Evolutionary conservation across 2,113 vertebrate species (phyloP).

Genomic region (Geothlypis trichas): DNA sequence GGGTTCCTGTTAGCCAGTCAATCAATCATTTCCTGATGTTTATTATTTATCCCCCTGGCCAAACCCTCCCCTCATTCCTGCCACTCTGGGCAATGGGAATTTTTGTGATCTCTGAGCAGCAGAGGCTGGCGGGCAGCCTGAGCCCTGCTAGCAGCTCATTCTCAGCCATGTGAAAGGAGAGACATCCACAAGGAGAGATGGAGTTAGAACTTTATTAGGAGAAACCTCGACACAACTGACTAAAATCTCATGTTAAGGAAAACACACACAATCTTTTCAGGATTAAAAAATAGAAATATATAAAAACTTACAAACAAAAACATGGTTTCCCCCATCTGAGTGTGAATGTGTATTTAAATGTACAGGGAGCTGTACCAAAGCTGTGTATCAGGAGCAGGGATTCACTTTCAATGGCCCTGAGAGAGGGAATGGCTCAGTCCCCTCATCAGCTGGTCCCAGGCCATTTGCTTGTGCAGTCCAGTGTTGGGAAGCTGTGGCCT

Average conservation of each 20-base stretch:
- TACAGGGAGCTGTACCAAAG: constrained; percentile 26
- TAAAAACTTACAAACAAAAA: constrained; percentile 37
- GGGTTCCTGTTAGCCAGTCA: not conserved
- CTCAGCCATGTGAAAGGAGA: not conserved
- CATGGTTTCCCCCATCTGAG: not conserved
- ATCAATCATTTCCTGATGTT: constrained; percentile 26
- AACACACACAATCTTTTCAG: constrained; percentile 13
- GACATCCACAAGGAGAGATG: not conserved
- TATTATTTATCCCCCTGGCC: constrained; percentile 37
- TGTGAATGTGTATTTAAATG: not conserved
- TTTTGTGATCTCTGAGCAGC: constrained; percentile 1
- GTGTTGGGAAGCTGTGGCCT: not conserved
- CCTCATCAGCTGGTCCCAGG: not conserved
- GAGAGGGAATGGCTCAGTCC: constrained; percentile 18
- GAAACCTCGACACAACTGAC: not conserved
- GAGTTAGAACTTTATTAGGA: constrained; percentile 65
- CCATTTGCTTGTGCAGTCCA: not conserved
- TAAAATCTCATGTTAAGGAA: constrained; percentile 27
- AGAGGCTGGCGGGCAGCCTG: constrained; percentile 9
- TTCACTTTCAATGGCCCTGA: not conserved
- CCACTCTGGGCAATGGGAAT: not conserved
- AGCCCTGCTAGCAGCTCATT: not conserved
- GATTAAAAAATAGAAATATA: constrained; percentile 47
- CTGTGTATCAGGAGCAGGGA: not conserved
- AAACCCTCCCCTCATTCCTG: not conserved